Evolutionary conservation across 1,140 invertebrate genomes (phyloP), one percentile per base, ranked within the genome.

Genomic region (Metopolophium dirhodum): DNA sequence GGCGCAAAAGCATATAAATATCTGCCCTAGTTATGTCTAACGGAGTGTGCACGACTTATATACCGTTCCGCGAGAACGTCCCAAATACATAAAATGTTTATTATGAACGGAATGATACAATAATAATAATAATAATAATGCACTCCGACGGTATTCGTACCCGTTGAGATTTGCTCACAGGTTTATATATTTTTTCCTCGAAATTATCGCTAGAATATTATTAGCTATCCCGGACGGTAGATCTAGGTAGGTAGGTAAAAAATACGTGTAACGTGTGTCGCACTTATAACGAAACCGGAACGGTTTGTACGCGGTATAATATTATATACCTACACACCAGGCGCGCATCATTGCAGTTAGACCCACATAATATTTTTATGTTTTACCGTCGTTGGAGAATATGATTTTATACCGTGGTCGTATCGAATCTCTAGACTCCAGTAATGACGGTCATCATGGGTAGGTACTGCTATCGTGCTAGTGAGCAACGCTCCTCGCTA

Each of bases 71-170:
- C n/a, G 2, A 89, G 49, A 37, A 54, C 87, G 87, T 89, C 22
- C 49, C n/a, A 89, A 54, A 89, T 89, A 54, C 87, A 54, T 89
- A 89, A 22, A 87, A 47, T 87, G 14, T 47, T 45, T 30, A 45
- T 30, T 87, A 30, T 49, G 26, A 20, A 87, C 41, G 7, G 83
- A 86, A 77, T 85, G 41, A 41, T 85, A 85, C 41, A 85, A 47
- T 47, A 47, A 37, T 37, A 47, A 87, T 87, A 83, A 85, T 30
- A 49, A 87, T 47, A 87, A 30, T 7, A 35, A 89, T 51, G 41
- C 26, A 30, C 26, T 49, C 45, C 30, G 7, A 30, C 41, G 37
- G 41, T 86, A 47, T 86, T 86, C 41, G 26, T 45, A 45, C n/a
- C 86, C 47, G 47, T 51, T 51, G 47, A 88, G 30, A 88, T 51